phyloP scores from a whole-genome alignment of 1,140 invertebrate genomes.

The Anoplolepis gracilipes region DNA sequence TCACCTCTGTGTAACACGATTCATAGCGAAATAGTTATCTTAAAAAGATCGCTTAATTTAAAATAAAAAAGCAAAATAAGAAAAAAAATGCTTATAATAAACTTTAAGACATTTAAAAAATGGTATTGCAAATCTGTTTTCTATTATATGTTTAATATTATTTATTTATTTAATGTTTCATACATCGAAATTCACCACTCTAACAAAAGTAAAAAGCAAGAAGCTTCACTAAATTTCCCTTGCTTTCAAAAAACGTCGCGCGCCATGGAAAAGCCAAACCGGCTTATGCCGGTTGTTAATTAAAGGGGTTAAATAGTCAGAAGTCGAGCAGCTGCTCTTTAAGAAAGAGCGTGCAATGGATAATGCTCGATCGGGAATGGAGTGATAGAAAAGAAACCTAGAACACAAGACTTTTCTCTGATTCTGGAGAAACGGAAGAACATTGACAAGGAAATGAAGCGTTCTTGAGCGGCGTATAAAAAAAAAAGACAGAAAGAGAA shows the following conservation, averaged over 20 bases:
- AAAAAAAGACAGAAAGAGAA: slow-evolving; percentile 11
- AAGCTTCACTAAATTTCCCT: background rate
- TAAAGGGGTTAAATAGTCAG: slow-evolving; percentile 71
- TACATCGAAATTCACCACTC: slow-evolving; percentile 5
- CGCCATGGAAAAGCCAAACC: slow-evolving; percentile 55
- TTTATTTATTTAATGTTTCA: background rate
- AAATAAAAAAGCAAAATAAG: slow-evolving; percentile 3
- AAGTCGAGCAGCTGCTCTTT: slow-evolving; percentile 63
- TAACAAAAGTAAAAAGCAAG: slow-evolving; percentile 24
- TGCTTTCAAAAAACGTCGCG: slow-evolving; percentile 54
- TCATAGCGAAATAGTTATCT: background rate
- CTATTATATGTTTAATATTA: background rate
- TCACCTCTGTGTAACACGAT: background rate
- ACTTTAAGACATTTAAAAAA: background rate
- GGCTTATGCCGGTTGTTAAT: slow-evolving; percentile 60
- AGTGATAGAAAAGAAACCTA: slow-evolving; percentile 58
- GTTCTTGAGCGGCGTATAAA: slow-evolving; percentile 45
- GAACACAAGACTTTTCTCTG: background rate
- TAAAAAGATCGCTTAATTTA: background rate
- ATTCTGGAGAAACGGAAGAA: slow-evolving; percentile 24
- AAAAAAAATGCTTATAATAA: background rate
- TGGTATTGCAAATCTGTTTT: background rate
- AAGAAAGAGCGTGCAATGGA: background rate
- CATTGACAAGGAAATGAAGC: slow-evolving; percentile 25
- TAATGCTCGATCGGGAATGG: slow-evolving; percentile 54